Evolutionary conservation across 2,888 invertebrate genomes (phyloP).

Genomic region (Drosophila leonis): DNA sequence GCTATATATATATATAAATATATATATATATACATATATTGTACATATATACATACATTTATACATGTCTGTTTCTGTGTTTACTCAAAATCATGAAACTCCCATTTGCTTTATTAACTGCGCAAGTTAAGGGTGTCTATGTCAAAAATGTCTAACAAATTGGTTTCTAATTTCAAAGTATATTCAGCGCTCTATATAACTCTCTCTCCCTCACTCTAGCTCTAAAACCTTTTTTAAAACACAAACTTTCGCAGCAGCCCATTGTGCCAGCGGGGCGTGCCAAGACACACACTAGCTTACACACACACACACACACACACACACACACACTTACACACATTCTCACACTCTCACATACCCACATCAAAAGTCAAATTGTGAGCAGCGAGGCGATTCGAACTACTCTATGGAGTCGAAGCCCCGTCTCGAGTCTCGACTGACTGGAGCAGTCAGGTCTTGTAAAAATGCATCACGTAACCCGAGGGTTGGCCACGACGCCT

Average conservation of each 20-base stretch:
- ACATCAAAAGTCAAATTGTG: conserved; percentile 74
- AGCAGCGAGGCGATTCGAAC: conserved; percentile 59
- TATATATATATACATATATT: too few species aligned
- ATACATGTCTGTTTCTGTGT: background rate
- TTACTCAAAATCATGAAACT: background rate
- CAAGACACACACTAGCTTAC: conserved; percentile 33
- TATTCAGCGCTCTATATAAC: background rate
- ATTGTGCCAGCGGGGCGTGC: conserved; percentile 44
- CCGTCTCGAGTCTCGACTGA: conserved; percentile 16
- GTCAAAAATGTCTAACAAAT: background rate
- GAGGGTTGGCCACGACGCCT: conserved; percentile 48
- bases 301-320: conserved; percentile 32
- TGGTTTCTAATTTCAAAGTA: conserved; percentile 9
- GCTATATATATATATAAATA: too few species aligned
- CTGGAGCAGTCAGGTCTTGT: conserved; percentile 42
- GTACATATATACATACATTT: background rate
- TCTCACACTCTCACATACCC: conserved; percentile 44
- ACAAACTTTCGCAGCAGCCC: conserved; percentile 38
- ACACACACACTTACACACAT: conserved; percentile 49
- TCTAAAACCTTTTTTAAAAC: conserved; percentile 21
- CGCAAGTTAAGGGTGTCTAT: background rate
- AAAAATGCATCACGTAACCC: conserved; percentile 74
- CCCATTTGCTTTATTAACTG: background rate
- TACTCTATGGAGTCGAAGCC: conserved; percentile 29
- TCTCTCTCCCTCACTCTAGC: background rate